Evolutionary conservation across 2,113 vertebrate genomes (phyloP).

Genomic region (Seriola dumerili): DNA sequence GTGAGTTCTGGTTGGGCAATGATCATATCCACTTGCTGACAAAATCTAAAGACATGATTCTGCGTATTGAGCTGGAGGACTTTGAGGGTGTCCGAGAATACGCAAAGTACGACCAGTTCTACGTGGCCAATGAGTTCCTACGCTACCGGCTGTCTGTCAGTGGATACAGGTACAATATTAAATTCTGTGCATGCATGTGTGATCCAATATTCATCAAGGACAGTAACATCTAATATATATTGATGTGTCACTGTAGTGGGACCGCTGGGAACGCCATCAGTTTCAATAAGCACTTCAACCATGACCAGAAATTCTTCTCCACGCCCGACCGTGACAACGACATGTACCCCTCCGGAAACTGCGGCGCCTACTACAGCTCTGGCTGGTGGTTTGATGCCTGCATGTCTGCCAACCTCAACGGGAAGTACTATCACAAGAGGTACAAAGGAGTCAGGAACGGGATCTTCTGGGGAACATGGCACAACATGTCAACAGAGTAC

Average conservation of each 20-base stretch:
- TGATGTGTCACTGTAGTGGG: conserved; percentile 80
- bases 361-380: conserved; percentile 93
- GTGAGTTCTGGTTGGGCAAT: conserved; percentile 97
- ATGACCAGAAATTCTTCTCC: conserved; percentile 95
- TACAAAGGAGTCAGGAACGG: conserved; percentile 95
- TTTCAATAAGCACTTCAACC: conserved; percentile 92
- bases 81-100: conserved; percentile 90
- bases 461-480: conserved; percentile 98
- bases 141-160: conserved; percentile 91
- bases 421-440: conserved; percentile 94
- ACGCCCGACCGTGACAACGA: conserved; percentile 96
- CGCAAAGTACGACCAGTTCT: conserved; percentile 93
- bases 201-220: not conserved
- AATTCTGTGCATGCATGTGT: not conserved
- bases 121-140: conserved; percentile 93
- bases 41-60: conserved; percentile 91
- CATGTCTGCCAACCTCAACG: conserved; percentile 97
- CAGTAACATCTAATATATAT: conserved; percentile 4
- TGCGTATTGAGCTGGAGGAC: conserved; percentile 95
- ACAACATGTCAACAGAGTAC: conserved; percentile 83
- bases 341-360: conserved; percentile 92
- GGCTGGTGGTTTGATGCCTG: conserved; percentile 99
- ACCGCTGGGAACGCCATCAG: conserved; percentile 93
- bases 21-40: conserved; percentile 95
- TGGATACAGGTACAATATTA: conserved; percentile 82